Base-by-base conservation (phyloP, 2,888 invertebrate genomes). In the Synergus laeviventris region DNA sequence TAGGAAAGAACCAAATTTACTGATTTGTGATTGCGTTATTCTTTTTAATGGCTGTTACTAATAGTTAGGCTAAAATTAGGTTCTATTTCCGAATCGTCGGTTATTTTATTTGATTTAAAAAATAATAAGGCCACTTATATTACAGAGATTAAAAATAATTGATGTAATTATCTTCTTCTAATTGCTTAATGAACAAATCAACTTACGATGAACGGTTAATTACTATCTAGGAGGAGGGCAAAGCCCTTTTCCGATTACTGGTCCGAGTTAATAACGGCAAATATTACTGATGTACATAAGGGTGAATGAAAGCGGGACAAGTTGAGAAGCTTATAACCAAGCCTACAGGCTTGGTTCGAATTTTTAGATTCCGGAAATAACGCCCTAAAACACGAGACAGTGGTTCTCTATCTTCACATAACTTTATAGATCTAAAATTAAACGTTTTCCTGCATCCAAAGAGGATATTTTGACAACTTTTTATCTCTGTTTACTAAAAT, bases 281-380 rank as follows among this genome's bases (percentile, higher is more conserved):
- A 70, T 70, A 70, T 70, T 45, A 49, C 45, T n/a, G 70, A 31
- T 70, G 70, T 70, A 31, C 70, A 70, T 24, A 70, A 70, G 70
- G 70, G 70, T 49, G 49, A 70, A 70, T 49, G 49, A 49, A 18
- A 70, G 70, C 70, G 70, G 70, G 49, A 70, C 70, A 49, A 70
- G 45, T 70, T n/a, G 70, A 36, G 31, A 31, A 70, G 70, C 31
- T 70, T 49, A 70, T n/a, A n/a, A n/a, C 18, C 42, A 42, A 16
- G 70, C 70, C 70, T 70, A 0, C 9, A 49, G 70, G 31, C 42
- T 45, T 16, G 18, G 18, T 66, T 66, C 24, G 24, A n/a, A 42
- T 66, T 70, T 70, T 70, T 70, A 70, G 70, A 70, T 70, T 70
- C 70, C 70, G 70, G 70, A 70, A 70, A 70, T 70, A 70, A 70